These are phyloP conservation scores for Trypoxylon attenuatum DNA, from an alignment of 2,888 invertebrate species.

Conservation along the genomic window DNA sequence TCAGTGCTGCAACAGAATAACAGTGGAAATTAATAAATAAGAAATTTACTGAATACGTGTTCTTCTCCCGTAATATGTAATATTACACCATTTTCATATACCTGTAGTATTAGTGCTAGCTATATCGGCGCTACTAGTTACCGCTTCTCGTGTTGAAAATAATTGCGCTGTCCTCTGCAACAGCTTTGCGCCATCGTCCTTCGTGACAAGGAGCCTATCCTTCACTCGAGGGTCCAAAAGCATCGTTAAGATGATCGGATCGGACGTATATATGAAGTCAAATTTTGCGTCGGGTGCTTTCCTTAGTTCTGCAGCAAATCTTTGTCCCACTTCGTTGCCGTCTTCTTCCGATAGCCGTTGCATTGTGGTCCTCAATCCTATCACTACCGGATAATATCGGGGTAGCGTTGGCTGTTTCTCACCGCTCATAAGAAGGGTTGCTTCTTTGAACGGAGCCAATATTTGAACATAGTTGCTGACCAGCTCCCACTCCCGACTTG, in stretches of 20 bases:
- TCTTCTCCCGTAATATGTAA: neutral
- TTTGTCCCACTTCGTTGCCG: neutral
- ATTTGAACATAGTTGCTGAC: neutral
- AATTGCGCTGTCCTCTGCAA: neutral
- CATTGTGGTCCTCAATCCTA: neutral
- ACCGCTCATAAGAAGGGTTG: neutral
- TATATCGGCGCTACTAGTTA: neutral
- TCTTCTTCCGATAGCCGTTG: neutral
- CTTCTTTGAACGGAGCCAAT: neutral
- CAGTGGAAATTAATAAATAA: neutral
- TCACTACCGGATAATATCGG: neutral
- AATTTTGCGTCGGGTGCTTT: neutral
- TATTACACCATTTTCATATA: neutral
- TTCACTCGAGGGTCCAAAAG: neutral
- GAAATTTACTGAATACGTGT: too few species aligned
- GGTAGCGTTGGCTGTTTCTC: neutral
- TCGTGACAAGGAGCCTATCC: neutral
- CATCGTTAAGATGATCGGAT: neutral
- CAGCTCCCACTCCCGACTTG: neutral
- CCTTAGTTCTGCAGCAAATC: neutral
- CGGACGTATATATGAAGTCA: neutral
- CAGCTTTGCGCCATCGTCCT: neutral
- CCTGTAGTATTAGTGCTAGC: neutral
- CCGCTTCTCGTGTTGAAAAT: neutral
- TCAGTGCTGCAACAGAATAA: neutral